Conservation (phyloP, 2,113 vertebrate genomes). For the Ciconia boyciana region DNA sequence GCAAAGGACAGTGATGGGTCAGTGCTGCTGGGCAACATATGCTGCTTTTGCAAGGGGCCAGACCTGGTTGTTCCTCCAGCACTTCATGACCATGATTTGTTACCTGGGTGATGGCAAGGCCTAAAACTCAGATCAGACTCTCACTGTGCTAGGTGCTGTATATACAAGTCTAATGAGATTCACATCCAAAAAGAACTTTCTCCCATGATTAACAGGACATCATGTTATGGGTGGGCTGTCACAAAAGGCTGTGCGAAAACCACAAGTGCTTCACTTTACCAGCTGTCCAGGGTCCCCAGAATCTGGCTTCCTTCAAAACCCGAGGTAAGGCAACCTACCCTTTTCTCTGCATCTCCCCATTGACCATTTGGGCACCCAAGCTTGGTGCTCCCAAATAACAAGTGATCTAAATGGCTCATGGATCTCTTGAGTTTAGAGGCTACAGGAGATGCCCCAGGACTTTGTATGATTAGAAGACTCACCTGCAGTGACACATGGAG, state of each 20-base stretch:
- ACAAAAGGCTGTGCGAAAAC: not conserved
- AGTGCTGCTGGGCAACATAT: not conserved
- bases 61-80: not conserved
- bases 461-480: not conserved
- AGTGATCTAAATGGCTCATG: not conserved
- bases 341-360: not conserved
- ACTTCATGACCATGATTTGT: not conserved
- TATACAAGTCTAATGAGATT: not conserved
- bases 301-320: not conserved
- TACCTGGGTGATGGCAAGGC: not conserved
- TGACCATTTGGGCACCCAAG: not conserved
- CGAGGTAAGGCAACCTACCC: not conserved
- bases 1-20: not conserved
- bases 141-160: not conserved
- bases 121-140: not conserved
- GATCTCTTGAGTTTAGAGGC: not conserved
- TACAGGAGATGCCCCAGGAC: not conserved
- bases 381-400: not conserved
- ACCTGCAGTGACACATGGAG: not conserved
- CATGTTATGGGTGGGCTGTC: not conserved
- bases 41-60: conserved; percentile 7
- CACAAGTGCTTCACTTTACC: not conserved
- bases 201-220: not conserved
- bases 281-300: not conserved
- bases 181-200: not conserved